Percentiles rank a stretch among this genome's conserved stretches.
phyloP scores from a whole-genome alignment of 1,140 invertebrate genomes.

The Diuraphis noxia region DNA sequence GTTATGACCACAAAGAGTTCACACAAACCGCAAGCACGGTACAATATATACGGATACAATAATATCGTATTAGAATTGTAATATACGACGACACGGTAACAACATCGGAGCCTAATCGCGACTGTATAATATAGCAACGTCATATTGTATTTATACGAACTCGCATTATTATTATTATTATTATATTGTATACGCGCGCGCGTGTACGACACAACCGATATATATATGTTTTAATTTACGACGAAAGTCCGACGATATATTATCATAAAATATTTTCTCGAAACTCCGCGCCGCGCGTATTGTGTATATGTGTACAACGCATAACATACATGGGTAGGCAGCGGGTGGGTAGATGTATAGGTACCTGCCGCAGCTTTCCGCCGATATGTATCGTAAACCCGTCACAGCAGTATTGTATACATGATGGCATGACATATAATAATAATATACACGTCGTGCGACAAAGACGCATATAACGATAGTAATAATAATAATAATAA shows the following conservation, averaged over 20 bases:
- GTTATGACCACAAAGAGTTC: not conserved
- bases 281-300: not conserved
- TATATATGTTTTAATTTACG: constrained; percentile 23
- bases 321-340: not conserved
- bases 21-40: not conserved
- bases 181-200: not conserved
- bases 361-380: not conserved
- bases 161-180: not conserved
- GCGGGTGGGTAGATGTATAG: not conserved
- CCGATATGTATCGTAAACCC: not conserved
- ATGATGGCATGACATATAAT: not conserved
- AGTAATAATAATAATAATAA: not conserved
- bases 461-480: not conserved
- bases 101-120: not conserved
- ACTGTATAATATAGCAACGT: not conserved
- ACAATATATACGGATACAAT: not conserved
- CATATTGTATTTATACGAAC: not conserved
- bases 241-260: constrained; percentile 4
- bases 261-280: not conserved
- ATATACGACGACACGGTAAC: not conserved
- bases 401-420: not conserved
- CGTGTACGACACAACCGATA: not conserved
- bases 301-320: not conserved
- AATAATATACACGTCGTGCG: not conserved
- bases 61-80: not conserved